Base-by-base conservation (phyloP, 2,888 invertebrate genomes). In the Lithosia quadra region DNA sequence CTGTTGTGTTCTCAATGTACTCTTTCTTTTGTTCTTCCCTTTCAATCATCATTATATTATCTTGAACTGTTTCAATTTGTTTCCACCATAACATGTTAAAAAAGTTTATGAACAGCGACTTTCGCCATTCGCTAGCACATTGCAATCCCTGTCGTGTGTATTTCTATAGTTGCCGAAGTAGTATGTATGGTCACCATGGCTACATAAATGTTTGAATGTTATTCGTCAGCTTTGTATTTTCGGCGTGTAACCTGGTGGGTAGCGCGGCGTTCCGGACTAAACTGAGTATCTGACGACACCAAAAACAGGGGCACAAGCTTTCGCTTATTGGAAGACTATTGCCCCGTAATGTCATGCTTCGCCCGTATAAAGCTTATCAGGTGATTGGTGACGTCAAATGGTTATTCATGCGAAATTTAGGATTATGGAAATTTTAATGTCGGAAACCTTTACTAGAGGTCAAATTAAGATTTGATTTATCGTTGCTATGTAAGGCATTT, bases 11-110 rank as follows among this genome's bases (percentile, higher is more conserved):
- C 57, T 92, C 90, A 71, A 87, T 84, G 77, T 90, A 92, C 65
- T 91, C 88, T 65, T 86, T 87, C 68, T 84, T 86, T 77, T 91
- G 90, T 82, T 95, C 94, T 80, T 94, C 93, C 80, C 86, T 88
- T 86, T 94, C 90, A 68, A 93, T 82, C 91, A 93, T 92, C 81
- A 93, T 93, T 66, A 90, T 85, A 84, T 87, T 88, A 68, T 90
- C 87, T 76, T 91, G 92, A 65, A 85, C 85, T 71, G 88, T 88
- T 78, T 94, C 92, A 69, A 93, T 85, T 80, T 95, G 94, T 88
- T 92, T 94, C 95, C 95, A 95, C 95, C 95, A 95, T 92, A 95
- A 89, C 95, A 95, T 95, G 85, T 89, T 94, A 84, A 76, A 75
- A 78, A 77, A 72, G 57, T 77, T 82, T 68, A 74, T 75, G 78